Conservation (phyloP, 2,113 vertebrate genomes). For the Danio rerio region DNA sequence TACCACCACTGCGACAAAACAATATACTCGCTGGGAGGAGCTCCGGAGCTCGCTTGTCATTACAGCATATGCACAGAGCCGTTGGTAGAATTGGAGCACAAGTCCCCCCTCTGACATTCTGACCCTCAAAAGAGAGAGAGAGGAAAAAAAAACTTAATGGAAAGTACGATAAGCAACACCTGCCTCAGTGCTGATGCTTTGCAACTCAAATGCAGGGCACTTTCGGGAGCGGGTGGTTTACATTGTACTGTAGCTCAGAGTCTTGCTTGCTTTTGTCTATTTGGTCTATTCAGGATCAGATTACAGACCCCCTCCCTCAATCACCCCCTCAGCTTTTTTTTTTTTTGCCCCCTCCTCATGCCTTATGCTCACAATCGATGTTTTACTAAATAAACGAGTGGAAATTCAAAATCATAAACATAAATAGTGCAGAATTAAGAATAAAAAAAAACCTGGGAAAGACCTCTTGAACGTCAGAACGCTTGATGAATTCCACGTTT, state of each 20-base stretch:
- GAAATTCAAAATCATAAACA: not conserved
- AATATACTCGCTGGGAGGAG: constrained; percentile 67
- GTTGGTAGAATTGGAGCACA: constrained; percentile 64
- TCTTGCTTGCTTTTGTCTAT: constrained; percentile 50
- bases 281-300: constrained; percentile 59
- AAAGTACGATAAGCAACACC: constrained; percentile 73
- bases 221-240: constrained; percentile 45
- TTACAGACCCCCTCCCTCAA: constrained; percentile 47
- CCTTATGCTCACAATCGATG: constrained; percentile 9
- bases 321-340: too few species aligned
- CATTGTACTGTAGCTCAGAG: constrained; percentile 46
- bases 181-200: constrained; percentile 71
- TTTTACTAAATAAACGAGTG: not conserved
- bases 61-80: constrained; percentile 51
- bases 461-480: constrained; percentile 59
- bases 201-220: constrained; percentile 61
- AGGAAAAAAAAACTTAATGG: constrained; percentile 65
- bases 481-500: constrained; percentile 67
- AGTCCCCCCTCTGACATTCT: constrained; percentile 34
- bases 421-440: constrained; percentile 43
- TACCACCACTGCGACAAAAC: constrained; percentile 67
- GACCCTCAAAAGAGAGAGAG: not conserved
- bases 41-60: constrained; percentile 51
- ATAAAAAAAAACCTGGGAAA: constrained; percentile 61
- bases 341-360: constrained; percentile 16